These are phyloP conservation scores for Troglohyphantes excavatus DNA, from an alignment of 2,888 invertebrate species.

Conservation along the genomic window DNA sequence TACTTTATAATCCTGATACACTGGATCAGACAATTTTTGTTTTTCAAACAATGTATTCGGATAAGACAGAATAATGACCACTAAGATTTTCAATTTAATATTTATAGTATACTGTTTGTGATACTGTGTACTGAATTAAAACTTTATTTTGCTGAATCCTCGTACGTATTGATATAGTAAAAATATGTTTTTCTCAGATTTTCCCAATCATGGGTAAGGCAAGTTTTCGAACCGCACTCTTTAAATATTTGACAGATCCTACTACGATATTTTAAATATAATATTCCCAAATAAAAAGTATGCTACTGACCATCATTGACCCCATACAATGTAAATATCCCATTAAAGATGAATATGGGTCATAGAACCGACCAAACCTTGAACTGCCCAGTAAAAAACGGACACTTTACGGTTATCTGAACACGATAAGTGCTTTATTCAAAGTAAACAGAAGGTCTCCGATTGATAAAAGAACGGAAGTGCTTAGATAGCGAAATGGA, in stretches of 20 bases:
- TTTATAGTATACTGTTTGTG: too few species aligned
- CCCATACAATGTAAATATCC: neutral
- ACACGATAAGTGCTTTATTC: constrained; percentile 31
- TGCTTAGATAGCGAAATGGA: constrained; percentile 1
- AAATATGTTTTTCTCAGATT: too few species aligned
- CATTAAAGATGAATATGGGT: neutral
- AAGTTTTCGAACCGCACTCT: neutral
- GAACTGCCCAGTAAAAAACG: constrained; percentile 31
- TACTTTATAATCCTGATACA: too few species aligned
- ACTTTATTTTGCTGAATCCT: too few species aligned
- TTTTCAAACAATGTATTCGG: too few species aligned
- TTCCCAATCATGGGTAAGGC: too few species aligned
- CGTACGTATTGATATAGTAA: too few species aligned
- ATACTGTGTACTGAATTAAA: too few species aligned
- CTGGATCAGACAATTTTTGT: too few species aligned
- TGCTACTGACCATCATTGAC: constrained; percentile 9
- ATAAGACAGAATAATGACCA: too few species aligned
- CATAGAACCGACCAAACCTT: constrained; percentile 41
- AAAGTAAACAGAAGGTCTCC: neutral
- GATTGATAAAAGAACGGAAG: constrained; percentile 41
- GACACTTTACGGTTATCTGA: constrained; percentile 9
- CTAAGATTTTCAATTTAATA: too few species aligned
- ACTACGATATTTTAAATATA: neutral
- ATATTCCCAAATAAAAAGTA: neutral
- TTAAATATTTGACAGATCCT: too few species aligned